phyloP scores from a whole-genome alignment of 1,140 invertebrate species.

The Trichoplusia ni region DNA sequence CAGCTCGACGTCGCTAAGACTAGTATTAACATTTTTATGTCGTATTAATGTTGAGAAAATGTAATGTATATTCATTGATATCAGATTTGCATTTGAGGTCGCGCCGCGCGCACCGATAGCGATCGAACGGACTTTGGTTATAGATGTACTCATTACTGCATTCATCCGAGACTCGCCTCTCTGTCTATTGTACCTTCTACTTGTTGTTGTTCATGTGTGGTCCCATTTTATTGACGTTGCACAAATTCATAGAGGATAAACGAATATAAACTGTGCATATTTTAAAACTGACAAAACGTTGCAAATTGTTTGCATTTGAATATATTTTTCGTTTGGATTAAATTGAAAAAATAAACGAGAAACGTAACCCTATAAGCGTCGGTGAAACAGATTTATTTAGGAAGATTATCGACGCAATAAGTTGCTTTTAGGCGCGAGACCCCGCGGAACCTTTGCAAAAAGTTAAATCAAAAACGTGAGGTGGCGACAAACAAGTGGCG shows the following conservation, averaged over 20 bases:
- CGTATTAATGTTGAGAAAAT: not conserved
- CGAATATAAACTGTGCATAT: not conserved
- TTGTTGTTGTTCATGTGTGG: not conserved
- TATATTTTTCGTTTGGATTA: not conserved
- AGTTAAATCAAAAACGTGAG: conserved; percentile 64
- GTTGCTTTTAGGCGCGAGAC: conserved; percentile 26
- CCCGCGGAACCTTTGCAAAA: conserved; percentile 44
- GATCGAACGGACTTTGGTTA: not conserved
- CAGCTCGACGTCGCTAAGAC: too few species aligned
- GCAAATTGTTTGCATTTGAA: not conserved
- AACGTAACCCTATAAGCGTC: conserved; percentile 4
- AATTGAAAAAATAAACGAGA: conserved; percentile 15
- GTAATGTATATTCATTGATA: conserved; percentile 8
- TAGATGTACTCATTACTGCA: not conserved
- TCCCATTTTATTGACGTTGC: not conserved
- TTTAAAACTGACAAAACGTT: not conserved
- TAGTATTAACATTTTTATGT: conserved; percentile 16
- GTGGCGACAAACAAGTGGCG: conserved; percentile 42
- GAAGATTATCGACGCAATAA: conserved; percentile 51
- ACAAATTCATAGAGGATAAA: conserved; percentile 6
- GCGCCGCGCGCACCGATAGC: not conserved
- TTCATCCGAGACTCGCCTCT: not conserved
- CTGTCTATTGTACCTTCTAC: not conserved
- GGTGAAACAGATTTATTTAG: conserved; percentile 36
- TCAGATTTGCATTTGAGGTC: conserved; percentile 15